Base-by-base conservation (phyloP, 2,113 vertebrate species). In the Delphinapterus leucas region DNA sequence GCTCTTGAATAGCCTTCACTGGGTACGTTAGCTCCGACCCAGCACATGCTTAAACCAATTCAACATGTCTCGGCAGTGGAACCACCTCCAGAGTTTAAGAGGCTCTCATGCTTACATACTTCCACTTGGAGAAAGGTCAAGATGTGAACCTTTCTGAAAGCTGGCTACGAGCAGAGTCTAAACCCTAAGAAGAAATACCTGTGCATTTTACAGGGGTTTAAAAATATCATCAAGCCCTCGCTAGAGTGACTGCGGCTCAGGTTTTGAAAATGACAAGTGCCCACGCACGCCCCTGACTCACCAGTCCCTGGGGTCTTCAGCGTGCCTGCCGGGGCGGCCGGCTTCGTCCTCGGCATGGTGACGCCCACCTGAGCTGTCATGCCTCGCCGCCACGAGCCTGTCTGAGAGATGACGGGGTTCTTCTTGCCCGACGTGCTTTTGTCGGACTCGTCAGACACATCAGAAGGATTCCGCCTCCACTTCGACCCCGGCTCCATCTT, bases 341-440 rank as follows among this genome's bases (percentile, higher is more conserved):
- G 97, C 98, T 99, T 99, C 1, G 99, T 99, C 92, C 99, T 98
- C 0, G 99, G 99, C 74, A 99, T 95, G 8, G 99, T 99, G 98
- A 99, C 99, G 98, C 99, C 99, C 97, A 99, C 99, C 98, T 99
- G 99, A 58, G 99, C 99, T 0, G 99, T 99, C 99, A 99, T 99
- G 98, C 99, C 99, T 80, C 99, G 98, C 97, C 99, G 99, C 99
- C 99, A 99, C 6, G 99, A 99, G 93, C 99, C 99, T 0, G 99
- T 99, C 98, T 99, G 99, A 0, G 99, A 99, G 98, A 99, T 98
- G 33, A 99, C 98, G 1, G 99, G 95, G 68, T 98, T 99, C 98
- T 99, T 99, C 98, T 99, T 99, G 67, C 99, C 99, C 0, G 99
- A 99, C 18, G 99, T 98, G 93, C 99, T 99, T 97, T 99, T 99